phyloP scores from a whole-genome alignment of 1,140 invertebrate species.

The Camponotus vicinus region DNA sequence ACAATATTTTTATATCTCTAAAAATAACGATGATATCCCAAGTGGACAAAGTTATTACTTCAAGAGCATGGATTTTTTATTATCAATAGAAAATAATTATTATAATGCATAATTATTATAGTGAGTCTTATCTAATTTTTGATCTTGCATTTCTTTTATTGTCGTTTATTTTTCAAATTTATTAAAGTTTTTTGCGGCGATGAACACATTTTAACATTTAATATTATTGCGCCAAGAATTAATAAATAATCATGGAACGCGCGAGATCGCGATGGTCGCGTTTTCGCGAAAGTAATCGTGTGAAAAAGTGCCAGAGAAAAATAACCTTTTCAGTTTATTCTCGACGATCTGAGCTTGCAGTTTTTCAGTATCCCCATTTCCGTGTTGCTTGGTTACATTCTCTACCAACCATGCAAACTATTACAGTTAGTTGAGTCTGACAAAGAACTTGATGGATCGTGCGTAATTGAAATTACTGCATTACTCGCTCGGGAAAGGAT shows the following conservation, averaged over 20 bases:
- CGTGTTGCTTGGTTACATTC: constrained; percentile 36
- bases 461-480: constrained; percentile 49
- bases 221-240: constrained; percentile 1
- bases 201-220: background rate
- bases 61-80: too few species aligned
- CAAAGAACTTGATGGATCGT: constrained; percentile 45
- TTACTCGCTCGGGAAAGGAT: background rate
- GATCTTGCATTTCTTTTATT: background rate
- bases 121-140: background rate
- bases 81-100: background rate
- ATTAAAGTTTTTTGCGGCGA: background rate
- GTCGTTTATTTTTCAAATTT: background rate
- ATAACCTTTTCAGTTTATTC: constrained; percentile 32
- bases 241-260: constrained; percentile 15
- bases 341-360: constrained; percentile 48
- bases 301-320: constrained; percentile 23
- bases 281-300: constrained; percentile 45
- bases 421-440: constrained; percentile 43
- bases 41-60: too few species aligned
- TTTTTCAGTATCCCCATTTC: constrained; percentile 44
- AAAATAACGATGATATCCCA: too few species aligned
- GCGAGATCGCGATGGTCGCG: background rate
- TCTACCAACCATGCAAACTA: constrained; percentile 38
- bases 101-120: background rate
- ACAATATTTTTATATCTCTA: too few species aligned